These are phyloP conservation scores for Meandrusa payeni DNA, from an alignment of 2,888 invertebrate genomes.

Conservation along the genomic window DNA sequence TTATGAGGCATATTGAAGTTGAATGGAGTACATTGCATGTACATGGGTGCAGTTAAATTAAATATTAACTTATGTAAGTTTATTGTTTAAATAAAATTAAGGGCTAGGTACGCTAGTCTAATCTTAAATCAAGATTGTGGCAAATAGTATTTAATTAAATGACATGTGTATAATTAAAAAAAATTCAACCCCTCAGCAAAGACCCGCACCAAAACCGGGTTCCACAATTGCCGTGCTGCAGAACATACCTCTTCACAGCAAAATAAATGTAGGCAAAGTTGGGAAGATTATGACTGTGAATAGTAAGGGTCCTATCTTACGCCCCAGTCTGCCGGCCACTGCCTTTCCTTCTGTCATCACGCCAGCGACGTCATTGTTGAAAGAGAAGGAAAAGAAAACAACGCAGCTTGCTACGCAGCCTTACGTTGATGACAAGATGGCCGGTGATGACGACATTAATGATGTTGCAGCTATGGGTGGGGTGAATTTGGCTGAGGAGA, in stretches of 20 bases:
- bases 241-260: constrained; percentile 66
- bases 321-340: constrained; percentile 47
- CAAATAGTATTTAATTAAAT: no score
- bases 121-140: no score
- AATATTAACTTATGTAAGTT: no score
- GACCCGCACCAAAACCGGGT: constrained; percentile 49
- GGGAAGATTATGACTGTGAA: constrained; percentile 74
- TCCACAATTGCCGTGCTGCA: constrained; percentile 63
- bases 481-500: constrained; percentile 97
- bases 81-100: no score
- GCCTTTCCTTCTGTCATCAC: constrained; percentile 61
- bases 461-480: constrained; percentile 99
- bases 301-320: constrained; percentile 55
- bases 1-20: no score
- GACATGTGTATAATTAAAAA: no score
- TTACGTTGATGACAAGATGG: constrained; percentile 76
- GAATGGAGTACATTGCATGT: no score
- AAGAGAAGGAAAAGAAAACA: constrained; percentile 88
- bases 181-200: constrained; percentile 40
- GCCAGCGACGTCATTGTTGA: constrained; percentile 82
- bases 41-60: no score
- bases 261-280: constrained; percentile 60
- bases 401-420: constrained; percentile 51
- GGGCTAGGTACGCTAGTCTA: no score
- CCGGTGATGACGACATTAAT: constrained; percentile 97